Evolutionary conservation across 2,113 vertebrate genomes (phyloP).

Genomic region (Lutjanus erythropterus): DNA sequence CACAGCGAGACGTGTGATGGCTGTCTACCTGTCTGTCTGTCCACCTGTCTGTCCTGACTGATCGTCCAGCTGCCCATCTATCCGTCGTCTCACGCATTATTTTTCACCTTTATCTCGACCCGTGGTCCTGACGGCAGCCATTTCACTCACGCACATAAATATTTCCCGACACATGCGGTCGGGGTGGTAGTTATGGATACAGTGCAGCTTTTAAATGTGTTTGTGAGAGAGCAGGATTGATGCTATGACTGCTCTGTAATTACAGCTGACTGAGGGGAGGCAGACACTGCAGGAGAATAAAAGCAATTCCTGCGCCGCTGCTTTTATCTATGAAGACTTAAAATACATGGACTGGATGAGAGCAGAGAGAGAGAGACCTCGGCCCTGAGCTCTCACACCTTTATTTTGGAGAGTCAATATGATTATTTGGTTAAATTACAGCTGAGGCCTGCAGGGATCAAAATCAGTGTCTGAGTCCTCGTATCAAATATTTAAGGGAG

Average conservation of each 20-base stretch:
- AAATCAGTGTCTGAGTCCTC: background rate
- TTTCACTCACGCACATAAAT: slow-evolving; percentile 25
- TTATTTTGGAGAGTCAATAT: slow-evolving; percentile 1
- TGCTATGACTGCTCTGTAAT: slow-evolving; percentile 63
- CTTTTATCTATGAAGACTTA: slow-evolving; percentile 44
- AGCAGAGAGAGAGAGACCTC: background rate
- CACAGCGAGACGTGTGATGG: slow-evolving; percentile 11
- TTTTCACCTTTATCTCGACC: slow-evolving; percentile 56
- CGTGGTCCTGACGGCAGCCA: slow-evolving; percentile 43
- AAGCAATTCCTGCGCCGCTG: slow-evolving; percentile 30
- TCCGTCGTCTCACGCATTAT: slow-evolving; percentile 37
- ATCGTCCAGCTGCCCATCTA: slow-evolving; percentile 2
- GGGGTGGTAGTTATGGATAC: slow-evolving; percentile 65
- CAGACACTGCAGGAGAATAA: slow-evolving; percentile 41
- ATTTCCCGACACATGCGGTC: slow-evolving; percentile 25
- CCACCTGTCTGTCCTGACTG: slow-evolving; percentile 1
- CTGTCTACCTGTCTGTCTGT: slow-evolving; percentile 20
- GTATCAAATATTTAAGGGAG: too few relatives aligned
- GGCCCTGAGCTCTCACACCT: slow-evolving; percentile 12
- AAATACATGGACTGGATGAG: slow-evolving; percentile 32
- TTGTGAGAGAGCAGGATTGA: slow-evolving; percentile 48
- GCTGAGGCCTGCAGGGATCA: slow-evolving; percentile 10
- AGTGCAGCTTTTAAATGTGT: slow-evolving; percentile 61
- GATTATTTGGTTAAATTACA: slow-evolving; percentile 25
- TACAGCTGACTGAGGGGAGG: slow-evolving; percentile 58